Conservation (phyloP, 2,113 vertebrate genomes). For the Calidris pugnax region DNA sequence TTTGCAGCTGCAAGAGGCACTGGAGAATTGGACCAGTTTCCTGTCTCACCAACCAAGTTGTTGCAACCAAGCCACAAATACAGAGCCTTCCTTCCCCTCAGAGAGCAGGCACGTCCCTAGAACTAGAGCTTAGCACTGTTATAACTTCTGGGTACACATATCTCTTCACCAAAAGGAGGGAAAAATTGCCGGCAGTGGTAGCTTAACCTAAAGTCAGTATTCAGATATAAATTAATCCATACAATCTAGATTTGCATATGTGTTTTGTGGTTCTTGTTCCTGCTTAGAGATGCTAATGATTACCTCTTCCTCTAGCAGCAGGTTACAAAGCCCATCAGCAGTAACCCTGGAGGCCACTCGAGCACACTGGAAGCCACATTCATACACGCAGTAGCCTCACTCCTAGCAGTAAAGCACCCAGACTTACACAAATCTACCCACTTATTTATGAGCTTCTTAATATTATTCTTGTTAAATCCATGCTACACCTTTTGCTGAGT, state of each 20-base stretch:
- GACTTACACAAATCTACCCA: too few relatives aligned
- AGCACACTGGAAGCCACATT: background rate
- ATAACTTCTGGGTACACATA: background rate
- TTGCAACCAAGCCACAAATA: too few relatives aligned
- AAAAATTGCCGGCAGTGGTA: too few relatives aligned
- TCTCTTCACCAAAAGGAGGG: background rate
- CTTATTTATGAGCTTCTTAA: background rate
- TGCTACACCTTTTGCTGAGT: background rate
- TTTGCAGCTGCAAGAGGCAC: background rate
- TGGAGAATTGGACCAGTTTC: fast-evolving
- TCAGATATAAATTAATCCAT: background rate
- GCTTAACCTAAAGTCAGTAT: background rate
- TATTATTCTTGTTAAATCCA: background rate
- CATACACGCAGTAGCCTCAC: fast-evolving
- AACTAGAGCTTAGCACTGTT: background rate
- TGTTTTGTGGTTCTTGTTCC: background rate
- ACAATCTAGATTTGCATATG: background rate
- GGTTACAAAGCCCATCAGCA: background rate
- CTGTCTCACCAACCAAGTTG: background rate
- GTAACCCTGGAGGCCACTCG: too few relatives aligned
- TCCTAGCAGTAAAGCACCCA: background rate
- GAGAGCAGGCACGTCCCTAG: background rate
- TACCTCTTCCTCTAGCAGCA: background rate
- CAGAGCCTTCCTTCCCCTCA: background rate
- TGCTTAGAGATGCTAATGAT: background rate